These are phyloP conservation scores for Pachypanchax playfairii DNA, from an alignment of 2,113 vertebrate genomes.

Conservation along the genomic window DNA sequence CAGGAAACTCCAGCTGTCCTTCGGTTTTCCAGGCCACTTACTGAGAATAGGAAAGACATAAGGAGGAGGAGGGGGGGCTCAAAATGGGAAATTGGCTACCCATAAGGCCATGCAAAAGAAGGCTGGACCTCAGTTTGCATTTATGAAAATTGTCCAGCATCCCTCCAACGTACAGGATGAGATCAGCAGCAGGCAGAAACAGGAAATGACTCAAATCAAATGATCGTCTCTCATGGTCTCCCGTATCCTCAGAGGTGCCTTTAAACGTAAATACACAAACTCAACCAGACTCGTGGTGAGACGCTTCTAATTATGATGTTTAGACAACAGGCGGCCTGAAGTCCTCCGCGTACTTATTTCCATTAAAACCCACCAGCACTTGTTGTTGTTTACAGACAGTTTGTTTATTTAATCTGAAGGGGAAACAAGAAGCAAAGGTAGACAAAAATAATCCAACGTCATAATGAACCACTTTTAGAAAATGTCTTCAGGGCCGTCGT, in stretches of 20 bases:
- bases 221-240: constrained; percentile 33
- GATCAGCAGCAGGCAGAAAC: constrained; percentile 42
- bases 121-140: not conserved
- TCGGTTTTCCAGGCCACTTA: constrained; percentile 23
- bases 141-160: constrained; percentile 1
- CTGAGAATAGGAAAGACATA: not conserved
- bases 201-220: constrained; percentile 35
- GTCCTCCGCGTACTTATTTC: not conserved
- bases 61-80: not conserved
- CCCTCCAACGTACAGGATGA: constrained; percentile 7
- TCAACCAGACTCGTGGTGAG: not conserved
- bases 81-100: no score
- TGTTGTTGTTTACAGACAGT: not conserved
- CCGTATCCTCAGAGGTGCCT: constrained; percentile 5
- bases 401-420: not conserved
- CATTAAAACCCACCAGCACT: not conserved
- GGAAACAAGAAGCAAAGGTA: not conserved
- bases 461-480: constrained; percentile 21
- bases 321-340: constrained; percentile 17
- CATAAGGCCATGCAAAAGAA: not conserved
- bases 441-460: not conserved
- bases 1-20: constrained; percentile 64
- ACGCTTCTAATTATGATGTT: constrained; percentile 42
- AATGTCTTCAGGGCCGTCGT: constrained; percentile 18
- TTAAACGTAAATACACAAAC: constrained; percentile 36